A percentile compares a stretch with the other conserved stretches of the same genome.
These are phyloP conservation scores for Phoenicopterus ruber DNA, from an alignment of 2,113 vertebrate species.

Conservation along the genomic window DNA sequence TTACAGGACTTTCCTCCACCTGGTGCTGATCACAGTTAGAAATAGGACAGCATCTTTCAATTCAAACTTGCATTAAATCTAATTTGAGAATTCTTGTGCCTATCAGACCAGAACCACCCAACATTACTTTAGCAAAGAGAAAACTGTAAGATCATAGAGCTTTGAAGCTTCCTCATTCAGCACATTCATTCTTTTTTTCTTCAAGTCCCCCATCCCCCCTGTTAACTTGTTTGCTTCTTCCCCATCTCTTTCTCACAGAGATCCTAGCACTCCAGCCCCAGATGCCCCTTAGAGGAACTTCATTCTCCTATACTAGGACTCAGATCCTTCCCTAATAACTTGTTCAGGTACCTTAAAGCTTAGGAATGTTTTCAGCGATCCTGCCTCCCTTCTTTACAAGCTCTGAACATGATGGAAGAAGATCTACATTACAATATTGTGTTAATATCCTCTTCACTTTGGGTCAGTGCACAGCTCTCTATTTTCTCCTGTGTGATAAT, in stretches of 20 bases:
- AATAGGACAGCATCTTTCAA: neutral
- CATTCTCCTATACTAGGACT: neutral
- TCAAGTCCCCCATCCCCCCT: neutral
- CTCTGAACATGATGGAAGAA: neutral
- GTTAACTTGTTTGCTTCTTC: neutral
- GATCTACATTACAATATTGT: neutral
- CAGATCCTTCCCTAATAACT: neutral
- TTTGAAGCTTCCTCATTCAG: neutral
- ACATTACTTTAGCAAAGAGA: neutral
- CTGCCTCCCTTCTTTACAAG: neutral
- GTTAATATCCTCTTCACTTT: neutral
- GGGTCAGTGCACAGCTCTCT: neutral
- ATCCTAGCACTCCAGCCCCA: neutral
- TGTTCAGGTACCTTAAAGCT: neutral
- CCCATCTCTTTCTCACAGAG: neutral
- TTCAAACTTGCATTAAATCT: neutral
- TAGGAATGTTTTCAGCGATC: neutral
- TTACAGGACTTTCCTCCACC: neutral
- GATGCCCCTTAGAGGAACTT: neutral
- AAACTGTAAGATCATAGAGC: neutral
- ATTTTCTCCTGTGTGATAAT: neutral
- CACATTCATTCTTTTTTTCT: neutral
- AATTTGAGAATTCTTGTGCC: neutral
- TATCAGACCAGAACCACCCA: neutral
- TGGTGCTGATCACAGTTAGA: neutral